Percentiles rank a stretch among this genome's conserved stretches.
phyloP scores from a whole-genome alignment of 2,797 vertebrate species.

The Periparus ater region DNA sequence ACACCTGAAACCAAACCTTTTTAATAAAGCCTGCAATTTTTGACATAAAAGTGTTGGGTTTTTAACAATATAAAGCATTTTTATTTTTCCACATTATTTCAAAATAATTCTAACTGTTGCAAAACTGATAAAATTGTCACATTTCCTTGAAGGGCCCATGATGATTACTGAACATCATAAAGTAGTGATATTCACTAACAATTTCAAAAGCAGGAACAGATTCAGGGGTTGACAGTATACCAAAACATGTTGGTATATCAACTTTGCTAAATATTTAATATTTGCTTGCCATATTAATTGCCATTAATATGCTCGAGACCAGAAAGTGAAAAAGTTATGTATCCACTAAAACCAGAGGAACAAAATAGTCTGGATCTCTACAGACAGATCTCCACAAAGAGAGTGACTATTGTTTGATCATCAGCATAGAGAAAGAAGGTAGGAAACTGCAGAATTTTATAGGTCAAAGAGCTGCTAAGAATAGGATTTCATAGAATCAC shows the following conservation, averaged over 20 bases:
- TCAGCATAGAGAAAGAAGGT: neutral
- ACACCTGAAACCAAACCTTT: neutral
- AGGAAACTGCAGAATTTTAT: neutral
- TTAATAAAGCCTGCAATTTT: neutral
- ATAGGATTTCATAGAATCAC: neutral
- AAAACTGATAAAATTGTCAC: neutral
- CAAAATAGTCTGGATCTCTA: neutral
- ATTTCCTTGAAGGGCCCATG: neutral
- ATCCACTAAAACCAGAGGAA: neutral
- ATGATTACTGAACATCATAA: neutral
- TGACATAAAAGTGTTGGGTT: neutral
- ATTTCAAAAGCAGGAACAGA: neutral
- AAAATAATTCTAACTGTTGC: neutral
- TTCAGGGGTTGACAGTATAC: fast-evolving
- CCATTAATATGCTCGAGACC: neutral
- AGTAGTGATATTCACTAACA: neutral
- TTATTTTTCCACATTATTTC: neutral
- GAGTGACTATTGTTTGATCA: neutral
- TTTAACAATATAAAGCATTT: neutral
- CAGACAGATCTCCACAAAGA: neutral
- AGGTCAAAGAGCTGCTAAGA: neutral
- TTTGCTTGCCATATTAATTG: neutral
- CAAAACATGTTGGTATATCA: neutral
- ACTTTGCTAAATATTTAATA: neutral
- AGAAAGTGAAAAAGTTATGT: neutral